Evolutionary conservation across 2,113 vertebrate genomes (phyloP), one percentile per base, ranked within the genome.

Genomic region (Mormoops blainvillei): DNA sequence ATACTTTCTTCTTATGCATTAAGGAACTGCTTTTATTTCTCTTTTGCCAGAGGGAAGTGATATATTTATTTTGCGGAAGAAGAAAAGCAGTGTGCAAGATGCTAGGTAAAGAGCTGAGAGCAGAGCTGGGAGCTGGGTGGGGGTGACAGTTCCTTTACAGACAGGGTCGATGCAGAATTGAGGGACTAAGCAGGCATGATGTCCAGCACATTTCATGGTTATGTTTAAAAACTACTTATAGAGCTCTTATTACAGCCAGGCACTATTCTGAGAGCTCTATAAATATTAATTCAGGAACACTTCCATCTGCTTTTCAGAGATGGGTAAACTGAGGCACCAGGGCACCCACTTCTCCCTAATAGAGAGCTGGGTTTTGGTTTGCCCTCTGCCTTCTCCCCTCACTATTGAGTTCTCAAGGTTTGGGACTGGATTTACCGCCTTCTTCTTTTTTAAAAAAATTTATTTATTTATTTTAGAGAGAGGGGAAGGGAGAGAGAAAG

Each of bases 31-130:
- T 82, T 97, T 96, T 56, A 84, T 95, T 93, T 81, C 86, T 22
- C 89, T 95, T 84, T 96, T 78, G 92, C 96, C 85, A 0, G 0
- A 97, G 94, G 97, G 95, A 48, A 97, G 50, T 22, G 74, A 74
- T 65, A 58, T 91, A 93, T 95, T 97, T 98, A 77, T 91, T 63
- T 43, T 73, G 73, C 2, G 87, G 95, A 89, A 74, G 33, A 56
- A 84, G 87, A 41, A 96, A 7, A 68, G 43, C 43, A 22, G 58
- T 1, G 36, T 54, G 94, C 38, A 63, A 70, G 87, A 93, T 56
- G 77, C 41, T 16, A 13, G 67, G 88, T n/a, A 80, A 19, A 48
- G 84, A 80, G 88, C 28, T 2, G 4, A 0, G 16, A 5, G 26
- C 87, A 50, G 15, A 0, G 45, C 56, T 16, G 41, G 9, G 6